Percentiles rank a stretch among this genome's conserved stretches.
phyloP scores from a whole-genome alignment of 2,113 vertebrate genomes.

The Hipposideros armiger region DNA sequence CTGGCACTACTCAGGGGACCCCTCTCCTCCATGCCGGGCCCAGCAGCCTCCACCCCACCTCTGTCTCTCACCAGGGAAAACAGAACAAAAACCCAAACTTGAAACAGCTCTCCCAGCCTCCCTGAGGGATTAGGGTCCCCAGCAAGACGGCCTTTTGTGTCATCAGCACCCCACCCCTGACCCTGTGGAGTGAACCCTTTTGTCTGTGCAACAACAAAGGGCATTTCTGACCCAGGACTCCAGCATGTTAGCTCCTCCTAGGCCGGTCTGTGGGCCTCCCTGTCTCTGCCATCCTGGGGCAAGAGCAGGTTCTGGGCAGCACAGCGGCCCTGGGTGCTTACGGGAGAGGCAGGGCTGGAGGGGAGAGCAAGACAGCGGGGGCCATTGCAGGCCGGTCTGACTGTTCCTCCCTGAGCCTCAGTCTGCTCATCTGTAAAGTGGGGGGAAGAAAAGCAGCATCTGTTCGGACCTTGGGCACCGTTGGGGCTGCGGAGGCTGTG shows the following conservation, averaged over 20 bases:
- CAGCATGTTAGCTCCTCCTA: neutral
- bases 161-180: neutral
- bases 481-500: neutral
- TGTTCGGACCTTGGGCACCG: neutral
- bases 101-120: neutral
- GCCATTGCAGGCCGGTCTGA: rapidly evolving
- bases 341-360: neutral
- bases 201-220: neutral
- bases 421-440: neutral
- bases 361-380: neutral
- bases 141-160: neutral
- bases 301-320: neutral
- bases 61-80: neutral
- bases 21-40: neutral
- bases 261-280: neutral
- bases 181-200: neutral
- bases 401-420: neutral
- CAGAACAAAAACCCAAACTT: neutral
- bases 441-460: neutral
- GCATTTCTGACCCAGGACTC: neutral
- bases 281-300: neutral
- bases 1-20: too few relatives aligned
- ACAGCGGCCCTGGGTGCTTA: neutral
- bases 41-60: neutral
- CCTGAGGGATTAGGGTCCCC: neutral